These are phyloP conservation scores for Edolisoma coerulescens DNA, from an alignment of 2,113 vertebrate species.

Conservation along the genomic window DNA sequence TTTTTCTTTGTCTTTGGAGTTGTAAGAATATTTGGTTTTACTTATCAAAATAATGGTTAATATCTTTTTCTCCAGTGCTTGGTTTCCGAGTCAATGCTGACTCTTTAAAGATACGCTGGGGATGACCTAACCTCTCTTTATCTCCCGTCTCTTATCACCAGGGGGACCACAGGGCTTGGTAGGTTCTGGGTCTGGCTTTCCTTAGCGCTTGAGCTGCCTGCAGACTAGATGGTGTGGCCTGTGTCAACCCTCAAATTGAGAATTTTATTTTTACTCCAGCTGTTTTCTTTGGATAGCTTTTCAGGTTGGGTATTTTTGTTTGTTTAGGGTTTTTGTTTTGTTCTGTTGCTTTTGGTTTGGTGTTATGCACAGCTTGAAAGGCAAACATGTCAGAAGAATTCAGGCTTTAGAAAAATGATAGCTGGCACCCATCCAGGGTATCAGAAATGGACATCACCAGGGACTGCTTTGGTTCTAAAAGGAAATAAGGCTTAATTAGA, in stretches of 20 bases:
- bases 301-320: not conserved
- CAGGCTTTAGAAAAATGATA: not conserved
- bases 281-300: not conserved
- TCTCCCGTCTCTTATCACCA: not conserved
- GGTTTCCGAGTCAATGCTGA: not conserved
- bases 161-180: not conserved
- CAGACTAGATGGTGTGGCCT: not conserved
- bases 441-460: not conserved
- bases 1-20: not conserved
- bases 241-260: not conserved
- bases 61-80: not conserved
- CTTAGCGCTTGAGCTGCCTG: not conserved
- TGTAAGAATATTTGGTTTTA: not conserved
- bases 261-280: not conserved
- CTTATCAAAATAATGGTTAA: not conserved
- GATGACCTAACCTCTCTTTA: constrained; percentile 3
- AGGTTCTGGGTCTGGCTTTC: not conserved
- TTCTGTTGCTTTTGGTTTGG: not conserved
- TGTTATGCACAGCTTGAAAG: not conserved
- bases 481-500: not conserved
- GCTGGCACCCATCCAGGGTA: not conserved
- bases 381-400: not conserved
- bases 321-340: not conserved
- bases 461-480: not conserved
- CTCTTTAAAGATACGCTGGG: not conserved